Conservation (phyloP, 2,113 vertebrate genomes). For the Malurus alboscapulatus region DNA sequence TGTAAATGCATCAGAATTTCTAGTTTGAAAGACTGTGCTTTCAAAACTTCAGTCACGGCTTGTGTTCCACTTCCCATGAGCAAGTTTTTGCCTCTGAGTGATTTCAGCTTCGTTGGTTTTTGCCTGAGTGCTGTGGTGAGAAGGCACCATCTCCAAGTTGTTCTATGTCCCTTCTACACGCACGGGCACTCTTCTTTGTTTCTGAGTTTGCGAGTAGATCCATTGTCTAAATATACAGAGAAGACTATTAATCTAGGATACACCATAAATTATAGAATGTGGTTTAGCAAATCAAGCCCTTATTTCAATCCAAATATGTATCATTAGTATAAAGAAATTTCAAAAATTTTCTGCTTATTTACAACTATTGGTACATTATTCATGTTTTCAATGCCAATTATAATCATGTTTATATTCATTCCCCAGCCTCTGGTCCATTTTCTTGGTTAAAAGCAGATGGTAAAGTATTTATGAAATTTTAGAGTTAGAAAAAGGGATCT, state of each 20-base stretch:
- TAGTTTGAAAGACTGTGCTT: neutral
- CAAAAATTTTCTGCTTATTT: neutral
- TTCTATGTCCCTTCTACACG: neutral
- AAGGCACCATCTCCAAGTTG: neutral
- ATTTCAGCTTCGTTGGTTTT: neutral
- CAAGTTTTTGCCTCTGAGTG: neutral
- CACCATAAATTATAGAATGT: neutral
- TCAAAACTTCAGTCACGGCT: neutral
- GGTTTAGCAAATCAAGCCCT: neutral
- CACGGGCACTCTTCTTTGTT: fast-evolving
- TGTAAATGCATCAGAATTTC: neutral
- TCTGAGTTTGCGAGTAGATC: neutral
- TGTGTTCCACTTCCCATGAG: fast-evolving
- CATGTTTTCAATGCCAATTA: neutral
- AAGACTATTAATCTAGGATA: neutral
- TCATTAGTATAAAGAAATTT: neutral
- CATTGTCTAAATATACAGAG: neutral
- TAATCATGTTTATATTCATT: neutral
- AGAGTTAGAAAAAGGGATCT: neutral
- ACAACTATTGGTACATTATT: neutral
- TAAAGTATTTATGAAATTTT: neutral
- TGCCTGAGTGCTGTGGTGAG: fast-evolving
- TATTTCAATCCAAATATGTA: neutral
- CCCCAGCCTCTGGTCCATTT: neutral
- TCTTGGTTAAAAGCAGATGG: neutral